Conservation (phyloP, 2,888 invertebrate species). For the Athalia rosae region DNA sequence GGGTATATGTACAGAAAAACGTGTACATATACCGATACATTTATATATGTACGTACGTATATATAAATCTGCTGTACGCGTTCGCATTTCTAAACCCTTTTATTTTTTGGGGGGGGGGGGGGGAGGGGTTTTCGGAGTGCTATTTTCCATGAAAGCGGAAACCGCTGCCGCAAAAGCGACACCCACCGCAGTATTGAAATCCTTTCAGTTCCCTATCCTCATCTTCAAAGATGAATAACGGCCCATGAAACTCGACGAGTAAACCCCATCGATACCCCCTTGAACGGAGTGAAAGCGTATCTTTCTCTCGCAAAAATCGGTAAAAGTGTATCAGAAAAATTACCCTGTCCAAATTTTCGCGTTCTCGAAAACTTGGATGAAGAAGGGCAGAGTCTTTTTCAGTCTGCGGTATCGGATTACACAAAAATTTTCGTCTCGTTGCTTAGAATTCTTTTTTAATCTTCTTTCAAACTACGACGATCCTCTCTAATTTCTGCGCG, state of each 20-base stretch:
- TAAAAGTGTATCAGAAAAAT: too few species aligned
- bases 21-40: too few species aligned
- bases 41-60: neutral
- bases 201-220: neutral
- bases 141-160: conserved; percentile 12
- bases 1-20: too few species aligned
- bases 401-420: conserved; percentile 53
- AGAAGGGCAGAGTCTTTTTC: conserved; percentile 25
- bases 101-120: too few species aligned
- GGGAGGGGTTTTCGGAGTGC: too few species aligned
- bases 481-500: too few species aligned
- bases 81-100: neutral
- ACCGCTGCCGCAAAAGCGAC: neutral
- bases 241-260: too few species aligned
- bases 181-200: neutral
- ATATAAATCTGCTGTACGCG: neutral
- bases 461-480: neutral
- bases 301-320: too few species aligned
- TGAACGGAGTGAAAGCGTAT: too few species aligned
- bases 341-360: too few species aligned
- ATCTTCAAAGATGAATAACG: too few species aligned
- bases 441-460: neutral
- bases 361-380: neutral
- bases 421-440: conserved; percentile 52
- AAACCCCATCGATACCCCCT: too few species aligned